Evolutionary conservation across 2,888 invertebrate species (phyloP), one percentile per base, ranked within the genome.

Genomic region (Diploptera punctata): DNA sequence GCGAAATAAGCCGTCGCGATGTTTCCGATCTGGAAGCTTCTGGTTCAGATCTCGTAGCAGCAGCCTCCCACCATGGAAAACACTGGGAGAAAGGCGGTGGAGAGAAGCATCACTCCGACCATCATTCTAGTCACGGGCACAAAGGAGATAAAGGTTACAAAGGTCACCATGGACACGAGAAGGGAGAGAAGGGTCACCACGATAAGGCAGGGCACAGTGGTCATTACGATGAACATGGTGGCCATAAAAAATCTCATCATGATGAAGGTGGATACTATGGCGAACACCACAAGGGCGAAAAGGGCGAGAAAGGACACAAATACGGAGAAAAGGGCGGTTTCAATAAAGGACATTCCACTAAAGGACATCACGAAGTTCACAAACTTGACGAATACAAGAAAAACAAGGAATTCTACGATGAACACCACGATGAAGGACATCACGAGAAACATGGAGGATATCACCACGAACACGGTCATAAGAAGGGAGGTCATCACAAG

Each of bases 381-480:
- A 94, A 95, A 80, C 83, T 92, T 74, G 93, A 95, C 81, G 94
- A 94, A 82, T 93, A 89, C 83, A 93, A 93, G 81, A 94, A 94
- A 82, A 91, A 94, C n/a, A 94, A 94, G 80, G 90, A 93, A 80
- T 94, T 93, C 88, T 93, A 90, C 82, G 94, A 94, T 78, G 94
- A 94, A 82, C 91, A 93, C 78, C 93, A 94, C 77, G 93, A 93
- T 79, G 90, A 90, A 54, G 93, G 91, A 0, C 92, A 92, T 77
- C 92, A 93, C 81, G 92, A 92, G 80, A 93, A 93, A 79, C 92
- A 94, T 79, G 94, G 93, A 75, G 80, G 80, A n/a, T 91, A 88
- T 43, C 90, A 89, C 81, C 91, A 93, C 80, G 91, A 90, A 79
- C 91, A 93, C 77, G 92, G 90, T 26, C 91, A 92, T 83, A 92